These are phyloP conservation scores for Ctenosaura bakeri DNA, from an alignment of 2,797 vertebrate genomes.

Conservation along the genomic window DNA sequence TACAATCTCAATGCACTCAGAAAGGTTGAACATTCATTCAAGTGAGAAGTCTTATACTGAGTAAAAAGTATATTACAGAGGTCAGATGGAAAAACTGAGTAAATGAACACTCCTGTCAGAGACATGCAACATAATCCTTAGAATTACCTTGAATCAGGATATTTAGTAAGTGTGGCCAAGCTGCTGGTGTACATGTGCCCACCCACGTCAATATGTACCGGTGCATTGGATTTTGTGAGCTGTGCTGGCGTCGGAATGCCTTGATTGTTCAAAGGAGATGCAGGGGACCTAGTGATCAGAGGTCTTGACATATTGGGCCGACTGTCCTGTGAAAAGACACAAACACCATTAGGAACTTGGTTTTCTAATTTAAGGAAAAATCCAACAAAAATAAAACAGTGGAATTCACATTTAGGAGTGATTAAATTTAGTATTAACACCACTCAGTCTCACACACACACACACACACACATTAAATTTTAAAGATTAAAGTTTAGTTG, in stretches of 20 bases:
- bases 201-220: constrained; percentile 98
- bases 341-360: constrained; percentile 73
- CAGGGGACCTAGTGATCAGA: constrained; percentile 97
- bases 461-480: not conserved
- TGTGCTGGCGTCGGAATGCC: constrained; percentile 97
- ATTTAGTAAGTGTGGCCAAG: constrained; percentile 97
- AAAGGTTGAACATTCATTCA: not conserved
- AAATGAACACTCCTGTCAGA: constrained; percentile 59
- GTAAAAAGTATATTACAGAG: constrained; percentile 53
- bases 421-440: constrained; percentile 16
- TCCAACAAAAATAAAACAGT: not conserved
- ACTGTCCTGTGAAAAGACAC: constrained; percentile 90
- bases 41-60: constrained; percentile 21
- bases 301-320: constrained; percentile 99
- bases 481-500: constrained; percentile 33
- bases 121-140: constrained; percentile 71
- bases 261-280: constrained; percentile 97
- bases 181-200: constrained; percentile 99
- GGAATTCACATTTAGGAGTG: constrained; percentile 27
- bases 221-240: constrained; percentile 98
- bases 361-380: constrained; percentile 23
- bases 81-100: constrained; percentile 53
- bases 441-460: constrained; percentile 27
- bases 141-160: constrained; percentile 94
- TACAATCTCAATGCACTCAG: not conserved